Base-by-base conservation (phyloP, 2,888 invertebrate genomes). In the Gastracanthus pulcherrimus region DNA sequence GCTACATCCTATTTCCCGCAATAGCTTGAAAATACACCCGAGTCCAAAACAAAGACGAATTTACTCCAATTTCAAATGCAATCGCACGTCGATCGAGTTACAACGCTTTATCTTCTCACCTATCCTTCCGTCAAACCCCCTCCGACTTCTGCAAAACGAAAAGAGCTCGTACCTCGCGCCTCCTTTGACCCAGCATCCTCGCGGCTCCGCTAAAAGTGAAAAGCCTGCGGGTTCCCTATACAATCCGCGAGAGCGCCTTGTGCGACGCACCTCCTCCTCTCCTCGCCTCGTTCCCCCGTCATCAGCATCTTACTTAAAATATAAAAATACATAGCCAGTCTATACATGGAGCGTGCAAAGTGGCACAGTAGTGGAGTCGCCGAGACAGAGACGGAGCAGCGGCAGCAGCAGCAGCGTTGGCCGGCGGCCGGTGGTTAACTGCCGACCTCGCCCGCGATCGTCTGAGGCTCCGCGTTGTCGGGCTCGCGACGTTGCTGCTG, bases 301-400 rank as follows among this genome's bases (percentile, higher is more conserved):
- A 75, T 70, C 55, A 76, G 78, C 45, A 82, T 81, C 89, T 91
- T 89, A 91, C 90, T 90, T 91, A 90, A 80, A 90, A 90, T 89
- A 89, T 90, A 91, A 91, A 91, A 91, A 91, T 91, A 91, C 91
- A 91, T 91, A 91, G 91, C 91, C 91, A 91, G 91, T 91, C 91
- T 91, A 91, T 91, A 90, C 89, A 91, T 89, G 89, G 90, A 90
- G 89, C 88, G 90, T 91, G 90, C 90, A 88, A 89, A 89, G 90
- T 91, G 89, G 91, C 90, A 91, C 91, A 90, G 87, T 89, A 77
- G 69, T 80, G 60, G 88, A 91, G 90, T 89, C 34, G 45, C 45
- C 88, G 90, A 90, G 86, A 88, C 85, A 86, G 19, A 69, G 41
- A 64, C 45, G 45, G 38, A 60, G 11, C 55, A 66, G 55, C n/a